Evolutionary conservation across 2,113 vertebrate genomes (phyloP).

Genomic region (Ovis aries): DNA sequence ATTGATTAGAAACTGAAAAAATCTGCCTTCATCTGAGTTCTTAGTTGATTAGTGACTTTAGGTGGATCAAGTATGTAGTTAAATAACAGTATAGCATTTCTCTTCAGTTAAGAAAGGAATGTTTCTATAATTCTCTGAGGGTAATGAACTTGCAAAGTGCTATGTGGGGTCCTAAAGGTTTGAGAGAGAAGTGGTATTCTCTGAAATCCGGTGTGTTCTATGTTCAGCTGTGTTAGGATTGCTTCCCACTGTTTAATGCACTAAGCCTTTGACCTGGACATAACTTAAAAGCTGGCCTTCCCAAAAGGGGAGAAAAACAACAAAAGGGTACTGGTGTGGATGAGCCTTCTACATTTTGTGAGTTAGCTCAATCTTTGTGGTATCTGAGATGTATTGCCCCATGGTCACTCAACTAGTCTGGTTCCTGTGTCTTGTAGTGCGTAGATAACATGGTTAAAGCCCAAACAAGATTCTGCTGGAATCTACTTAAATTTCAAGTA

Average conservation of each 20-base stretch:
- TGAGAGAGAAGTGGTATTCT: background rate
- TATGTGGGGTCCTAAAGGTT: background rate
- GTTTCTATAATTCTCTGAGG: background rate
- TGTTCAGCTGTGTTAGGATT: background rate
- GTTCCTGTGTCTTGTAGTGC: background rate
- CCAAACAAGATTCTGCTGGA: background rate
- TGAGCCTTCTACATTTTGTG: accelerated
- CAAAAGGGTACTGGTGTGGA: background rate
- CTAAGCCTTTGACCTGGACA: background rate
- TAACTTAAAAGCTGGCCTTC: background rate
- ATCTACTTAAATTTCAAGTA: background rate
- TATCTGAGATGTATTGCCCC: background rate
- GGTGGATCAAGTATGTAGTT: background rate
- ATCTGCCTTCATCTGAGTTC: background rate
- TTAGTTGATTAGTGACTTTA: background rate
- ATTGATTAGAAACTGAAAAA: background rate
- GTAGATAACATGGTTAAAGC: background rate
- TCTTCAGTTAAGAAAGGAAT: background rate
- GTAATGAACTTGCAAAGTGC: accelerated
- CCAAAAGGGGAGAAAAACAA: background rate
- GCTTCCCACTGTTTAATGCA: background rate
- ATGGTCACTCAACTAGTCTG: background rate
- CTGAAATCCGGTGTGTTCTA: background rate
- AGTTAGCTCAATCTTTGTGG: background rate
- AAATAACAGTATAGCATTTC: background rate